Percentiles rank a stretch among this genome's conserved stretches.
Evolutionary conservation across 1,140 invertebrate genomes (phyloP).

Genomic region (Aphelenchoides fujianensis): DNA sequence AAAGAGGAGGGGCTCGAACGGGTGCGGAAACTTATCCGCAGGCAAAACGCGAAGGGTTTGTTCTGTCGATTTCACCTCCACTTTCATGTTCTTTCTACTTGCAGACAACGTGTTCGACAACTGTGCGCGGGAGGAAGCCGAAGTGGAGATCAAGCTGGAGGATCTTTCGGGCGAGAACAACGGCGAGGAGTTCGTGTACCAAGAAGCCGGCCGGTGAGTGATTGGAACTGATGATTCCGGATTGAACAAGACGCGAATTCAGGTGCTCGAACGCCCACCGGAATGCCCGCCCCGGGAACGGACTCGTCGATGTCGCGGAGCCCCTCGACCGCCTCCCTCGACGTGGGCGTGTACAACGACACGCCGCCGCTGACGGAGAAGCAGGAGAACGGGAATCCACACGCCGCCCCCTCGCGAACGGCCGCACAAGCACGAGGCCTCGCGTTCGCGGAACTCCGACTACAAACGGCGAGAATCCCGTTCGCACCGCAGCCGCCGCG

Average conservation of each 20-base stretch:
- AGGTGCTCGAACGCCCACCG: background rate
- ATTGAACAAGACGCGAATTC: no score
- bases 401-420: background rate
- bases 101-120: background rate
- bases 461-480: background rate
- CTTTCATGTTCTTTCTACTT: no score
- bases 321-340: background rate
- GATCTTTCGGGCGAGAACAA: no score
- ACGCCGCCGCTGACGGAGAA: background rate
- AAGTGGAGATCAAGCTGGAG: no score
- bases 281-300: background rate
- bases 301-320: background rate
- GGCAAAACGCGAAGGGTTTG: slow-evolving; percentile 1
- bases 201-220: no score
- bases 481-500: background rate
- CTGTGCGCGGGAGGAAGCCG: background rate
- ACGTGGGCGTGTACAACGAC: background rate
- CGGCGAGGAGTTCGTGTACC: no score
- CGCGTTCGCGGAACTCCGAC: background rate
- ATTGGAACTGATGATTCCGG: no score
- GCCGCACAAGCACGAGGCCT: background rate
- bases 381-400: background rate
- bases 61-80: no score
- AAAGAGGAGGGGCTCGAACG: background rate
- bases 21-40: background rate